Evolutionary conservation across 2,888 invertebrate genomes (phyloP), one percentile per base, ranked within the genome.

Genomic region (Fragum whitleyi): DNA sequence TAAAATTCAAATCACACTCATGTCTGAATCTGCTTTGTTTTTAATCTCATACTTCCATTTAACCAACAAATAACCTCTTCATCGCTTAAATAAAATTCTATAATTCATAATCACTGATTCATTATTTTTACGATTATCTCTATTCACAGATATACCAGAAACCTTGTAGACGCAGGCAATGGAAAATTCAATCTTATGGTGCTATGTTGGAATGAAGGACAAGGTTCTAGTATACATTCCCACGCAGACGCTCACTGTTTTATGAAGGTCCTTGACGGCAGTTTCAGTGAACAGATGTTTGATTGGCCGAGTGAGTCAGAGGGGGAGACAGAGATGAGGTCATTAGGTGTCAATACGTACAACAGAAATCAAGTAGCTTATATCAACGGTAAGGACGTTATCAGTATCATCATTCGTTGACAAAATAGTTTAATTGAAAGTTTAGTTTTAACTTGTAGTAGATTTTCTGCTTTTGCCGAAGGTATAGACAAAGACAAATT

Each of bases 191-290:
- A 99, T 94, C 95, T 99, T 86, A 98, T 99, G 96, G 96, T 98
- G 36, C 94, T 99, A n/a, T 99, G 99, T 94, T 99, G 99, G 99
- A 97, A 98, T 26, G 97, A 98, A 93, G 97, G 97, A 0, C 98
- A 98, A 87, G 97, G 97, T 0, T 98, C 98, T 0, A 96, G 97
- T 14, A 98, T 99, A 87, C 99, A 99, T 94, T 98, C 99, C 94
- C 99, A 99, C 92, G 96, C 98, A 0, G 96, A 98, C 91, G 96
- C 99, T 0, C 98, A 99, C 93, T 99, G 99, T 94, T 98, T 99
- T 94, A 98, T 99, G 97, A 99, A 94, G 88, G 77, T 97, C 83
- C 95, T 99, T 0, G 96, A 97, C 81, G 98, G 93, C 1, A 29
- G 42, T 1, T 81, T 90, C 11, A 95, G 96, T 70, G 98, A 99